Evolutionary conservation across 2,113 vertebrate species (phyloP).

Genomic region (Podarcis cretensis): DNA sequence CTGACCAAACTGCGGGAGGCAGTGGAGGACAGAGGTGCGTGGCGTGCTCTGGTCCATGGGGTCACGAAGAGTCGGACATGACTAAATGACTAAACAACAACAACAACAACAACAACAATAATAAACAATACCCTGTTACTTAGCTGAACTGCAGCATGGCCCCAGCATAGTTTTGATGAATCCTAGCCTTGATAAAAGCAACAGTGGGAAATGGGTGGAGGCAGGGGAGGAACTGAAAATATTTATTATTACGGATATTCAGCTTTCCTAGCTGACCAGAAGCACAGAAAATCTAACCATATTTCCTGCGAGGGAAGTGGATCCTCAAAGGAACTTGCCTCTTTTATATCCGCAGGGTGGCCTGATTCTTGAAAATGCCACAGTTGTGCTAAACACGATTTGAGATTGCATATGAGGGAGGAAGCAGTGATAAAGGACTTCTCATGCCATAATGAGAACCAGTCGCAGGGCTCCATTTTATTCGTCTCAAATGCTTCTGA

Average conservation of each 20-base stretch:
- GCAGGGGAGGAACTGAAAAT: slow-evolving; percentile 33
- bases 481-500: slow-evolving; percentile 60
- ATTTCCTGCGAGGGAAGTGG: slow-evolving; percentile 17
- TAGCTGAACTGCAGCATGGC: slow-evolving; percentile 35
- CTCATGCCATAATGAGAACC: slow-evolving; percentile 61
- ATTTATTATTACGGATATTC: slow-evolving; percentile 65
- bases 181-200: slow-evolving; percentile 34
- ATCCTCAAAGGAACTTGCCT: slow-evolving; percentile 10
- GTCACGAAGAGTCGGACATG: no score
- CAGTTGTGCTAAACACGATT: slow-evolving; percentile 49
- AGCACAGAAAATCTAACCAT: slow-evolving; percentile 50
- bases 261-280: slow-evolving; percentile 54
- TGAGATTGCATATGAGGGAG: slow-evolving; percentile 34
- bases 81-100: no score
- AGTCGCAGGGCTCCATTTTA: slow-evolving; percentile 51
- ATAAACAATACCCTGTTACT: slow-evolving; percentile 17
- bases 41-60: no score
- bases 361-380: slow-evolving; percentile 53
- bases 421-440: slow-evolving; percentile 50
- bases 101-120: no score
- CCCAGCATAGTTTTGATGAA: slow-evolving; percentile 55
- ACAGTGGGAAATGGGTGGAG: slow-evolving; percentile 29
- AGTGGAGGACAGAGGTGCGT: no score
- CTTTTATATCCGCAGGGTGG: slow-evolving; percentile 37
- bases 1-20: no score